Evolutionary conservation across 1,140 invertebrate genomes (phyloP), one percentile per base, ranked within the genome.

Genomic region (Paramacrobiotus metropolitanus): DNA sequence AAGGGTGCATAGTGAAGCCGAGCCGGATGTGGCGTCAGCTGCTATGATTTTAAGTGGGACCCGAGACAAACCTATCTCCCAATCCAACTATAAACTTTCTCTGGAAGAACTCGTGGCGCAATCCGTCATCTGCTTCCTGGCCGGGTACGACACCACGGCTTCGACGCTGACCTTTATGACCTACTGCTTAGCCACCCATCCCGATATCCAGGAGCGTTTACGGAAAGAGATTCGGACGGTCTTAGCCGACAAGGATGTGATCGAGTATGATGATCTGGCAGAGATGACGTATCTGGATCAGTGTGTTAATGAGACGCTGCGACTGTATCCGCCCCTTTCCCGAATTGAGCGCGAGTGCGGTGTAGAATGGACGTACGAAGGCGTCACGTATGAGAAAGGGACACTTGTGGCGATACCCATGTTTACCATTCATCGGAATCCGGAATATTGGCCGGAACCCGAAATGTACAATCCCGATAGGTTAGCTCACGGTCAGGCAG

Each of bases 381-480:
- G 69, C 1, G 65, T 68, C 21, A 62, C 59, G 2, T 65, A 78
- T 9, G 68, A 68, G 0, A 75, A 75, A 69, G 82, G 78, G 1
- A 81, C 75, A 0, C 65, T 74, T 1, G 69, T 85, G 1, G 69
- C 79, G 20, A 75, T 86, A 30, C 77, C 81, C 0, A 71, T 78
- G 1, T 72, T 78, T 40, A 77, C 76, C 1, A 71, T 86, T 31
- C 83, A 86, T 62, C 74, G 75, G 18, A 77, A 81, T 72, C 72
- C 75, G 1, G 66, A 77, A 1, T 71, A 75, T 65, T 83, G 75
- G 72, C 72, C 76, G n/a, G n/a, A n/a, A n/a, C n/a, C n/a, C n/a
- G n/a, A n/a, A n/a, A n/a, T n/a, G n/a, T n/a, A n/a, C n/a, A n/a
- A n/a, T n/a, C n/a, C n/a, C n/a, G n/a, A n/a, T n/a, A n/a, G n/a